These are phyloP conservation scores for Carpatolechia fugitivella DNA, from an alignment of 2,888 invertebrate genomes.

Conservation along the genomic window DNA sequence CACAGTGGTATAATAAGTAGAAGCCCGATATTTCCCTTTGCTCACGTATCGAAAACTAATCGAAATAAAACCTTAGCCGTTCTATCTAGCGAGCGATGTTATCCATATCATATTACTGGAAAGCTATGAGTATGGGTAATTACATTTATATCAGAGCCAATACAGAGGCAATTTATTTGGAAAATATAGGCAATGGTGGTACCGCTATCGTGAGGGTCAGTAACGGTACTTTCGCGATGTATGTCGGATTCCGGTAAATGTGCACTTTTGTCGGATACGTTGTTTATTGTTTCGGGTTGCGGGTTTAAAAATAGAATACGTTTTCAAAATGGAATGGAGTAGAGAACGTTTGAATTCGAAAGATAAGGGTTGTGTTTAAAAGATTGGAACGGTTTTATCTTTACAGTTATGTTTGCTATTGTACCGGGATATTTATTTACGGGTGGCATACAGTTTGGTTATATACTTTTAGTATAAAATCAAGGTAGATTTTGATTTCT, in stretches of 20 bases:
- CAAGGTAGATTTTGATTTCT: too few species aligned
- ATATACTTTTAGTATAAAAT: too few species aligned
- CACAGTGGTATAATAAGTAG: too few species aligned
- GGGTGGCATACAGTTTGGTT: too few species aligned
- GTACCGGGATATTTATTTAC: too few species aligned
- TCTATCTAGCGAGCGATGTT: constrained; percentile 1
- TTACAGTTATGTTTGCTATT: not conserved
- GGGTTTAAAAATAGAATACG: not conserved
- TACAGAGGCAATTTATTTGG: constrained; percentile 21
- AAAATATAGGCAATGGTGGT: constrained; percentile 12
- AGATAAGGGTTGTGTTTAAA: too few species aligned
- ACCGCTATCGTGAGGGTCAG: constrained; percentile 13
- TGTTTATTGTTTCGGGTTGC: not conserved
- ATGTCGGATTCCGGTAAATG: not conserved
- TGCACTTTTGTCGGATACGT: not conserved
- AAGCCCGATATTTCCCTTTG: not conserved
- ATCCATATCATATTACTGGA: constrained; percentile 11
- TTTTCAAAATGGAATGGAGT: not conserved
- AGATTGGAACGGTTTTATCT: too few species aligned
- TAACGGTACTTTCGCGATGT: constrained; percentile 1
- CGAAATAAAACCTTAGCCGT: constrained; percentile 1
- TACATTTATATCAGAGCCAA: constrained; percentile 19
- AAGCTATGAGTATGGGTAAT: constrained; percentile 17
- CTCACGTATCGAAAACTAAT: not conserved
- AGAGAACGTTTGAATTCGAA: too few species aligned